A percentile compares a stretch with the other conserved stretches of the same genome.
Evolutionary conservation across 1,140 invertebrate species (phyloP).

Genomic region (Hylyphantes graminicola): DNA sequence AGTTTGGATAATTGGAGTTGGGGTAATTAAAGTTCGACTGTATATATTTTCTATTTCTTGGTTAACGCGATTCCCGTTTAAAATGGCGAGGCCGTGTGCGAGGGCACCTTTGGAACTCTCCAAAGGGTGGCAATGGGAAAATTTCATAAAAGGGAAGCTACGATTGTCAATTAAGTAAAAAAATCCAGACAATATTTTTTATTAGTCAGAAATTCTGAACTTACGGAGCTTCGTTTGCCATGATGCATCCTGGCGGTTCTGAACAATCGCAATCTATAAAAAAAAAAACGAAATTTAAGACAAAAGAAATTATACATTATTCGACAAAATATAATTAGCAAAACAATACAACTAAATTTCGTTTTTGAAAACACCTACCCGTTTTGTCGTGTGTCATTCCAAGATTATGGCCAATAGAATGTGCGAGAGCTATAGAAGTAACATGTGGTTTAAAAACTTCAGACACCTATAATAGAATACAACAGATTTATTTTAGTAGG

Average conservation of each 20-base stretch:
- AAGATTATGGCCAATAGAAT: constrained; percentile 97
- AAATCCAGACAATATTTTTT: neutral
- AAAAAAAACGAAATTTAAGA: neutral
- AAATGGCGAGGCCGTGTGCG: too few relatives aligned
- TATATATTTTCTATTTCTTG: too few relatives aligned
- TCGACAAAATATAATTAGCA: neutral
- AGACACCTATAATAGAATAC: constrained; percentile 72
- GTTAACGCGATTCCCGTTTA: too few relatives aligned
- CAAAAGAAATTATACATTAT: neutral
- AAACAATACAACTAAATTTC: neutral
- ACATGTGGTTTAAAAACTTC: constrained; percentile 94
- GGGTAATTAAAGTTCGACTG: too few relatives aligned
- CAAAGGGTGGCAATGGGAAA: too few relatives aligned
- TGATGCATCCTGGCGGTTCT: neutral
- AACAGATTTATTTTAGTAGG: too few relatives aligned
- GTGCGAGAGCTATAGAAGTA: constrained; percentile 91
- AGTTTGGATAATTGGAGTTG: too few relatives aligned
- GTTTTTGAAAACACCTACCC: constrained; percentile 65
- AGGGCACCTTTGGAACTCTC: too few relatives aligned
- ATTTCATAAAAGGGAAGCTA: too few relatives aligned
- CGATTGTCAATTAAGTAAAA: neutral
- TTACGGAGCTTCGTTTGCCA: constrained; percentile 39
- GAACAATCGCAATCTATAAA: constrained; percentile 29
- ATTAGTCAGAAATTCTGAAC: neutral
- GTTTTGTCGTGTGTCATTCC: constrained; percentile 92